Conservation (phyloP, 2,888 invertebrate species). For the Pachymerium ferrugineum region DNA sequence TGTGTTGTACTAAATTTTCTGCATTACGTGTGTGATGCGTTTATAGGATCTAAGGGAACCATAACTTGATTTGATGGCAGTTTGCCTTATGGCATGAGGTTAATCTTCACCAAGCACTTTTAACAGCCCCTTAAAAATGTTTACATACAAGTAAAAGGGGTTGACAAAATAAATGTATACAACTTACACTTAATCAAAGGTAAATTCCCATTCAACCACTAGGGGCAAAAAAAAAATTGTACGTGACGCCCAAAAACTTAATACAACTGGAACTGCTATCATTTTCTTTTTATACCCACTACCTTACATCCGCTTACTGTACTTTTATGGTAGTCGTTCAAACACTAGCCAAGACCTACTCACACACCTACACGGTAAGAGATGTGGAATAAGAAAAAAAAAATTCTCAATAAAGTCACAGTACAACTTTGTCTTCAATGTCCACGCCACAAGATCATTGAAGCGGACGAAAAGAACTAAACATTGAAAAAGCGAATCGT, state of each 20-base stretch:
- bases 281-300: conserved; percentile 13
- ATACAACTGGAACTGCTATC: not conserved
- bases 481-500: conserved; percentile 1
- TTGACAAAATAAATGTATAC: not conserved
- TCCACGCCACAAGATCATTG: not conserved
- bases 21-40: not conserved
- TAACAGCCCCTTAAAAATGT: not conserved
- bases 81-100: not conserved
- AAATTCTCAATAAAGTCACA: conserved; percentile 3
- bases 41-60: conserved; percentile 13
- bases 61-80: conserved; percentile 8
- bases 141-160: not conserved
- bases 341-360: not conserved
- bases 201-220: not conserved
- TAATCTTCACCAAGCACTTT: not conserved
- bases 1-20: not conserved
- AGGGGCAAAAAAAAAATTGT: not conserved
- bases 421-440: not conserved
- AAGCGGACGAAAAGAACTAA: not conserved
- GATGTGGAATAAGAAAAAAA: not conserved
- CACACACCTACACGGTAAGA: not conserved
- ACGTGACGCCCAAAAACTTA: too few species aligned
- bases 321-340: conserved; percentile 4
- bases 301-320: conserved; percentile 13
- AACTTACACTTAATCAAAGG: not conserved